A percentile compares a stretch with the other conserved stretches of the same genome.
phyloP scores from a whole-genome alignment of 1,140 invertebrate genomes.

The Achatina immaculata region DNA sequence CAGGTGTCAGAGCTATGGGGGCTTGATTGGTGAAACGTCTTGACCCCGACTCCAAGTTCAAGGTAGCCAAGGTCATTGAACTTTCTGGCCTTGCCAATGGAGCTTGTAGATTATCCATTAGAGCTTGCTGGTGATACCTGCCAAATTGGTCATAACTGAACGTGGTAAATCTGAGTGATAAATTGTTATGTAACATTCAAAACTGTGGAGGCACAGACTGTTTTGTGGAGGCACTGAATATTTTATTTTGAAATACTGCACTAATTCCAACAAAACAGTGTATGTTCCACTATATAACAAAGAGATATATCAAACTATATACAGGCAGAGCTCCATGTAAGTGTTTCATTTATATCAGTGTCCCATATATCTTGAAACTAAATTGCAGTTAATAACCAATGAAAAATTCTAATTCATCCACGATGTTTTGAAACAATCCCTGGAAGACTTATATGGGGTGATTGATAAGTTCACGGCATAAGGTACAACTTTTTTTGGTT shows the following conservation, averaged over 20 bases:
- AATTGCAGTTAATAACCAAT: no score
- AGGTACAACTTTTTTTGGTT: no score
- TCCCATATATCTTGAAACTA: no score
- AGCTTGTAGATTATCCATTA: slow-evolving; percentile 33
- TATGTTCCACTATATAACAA: no score
- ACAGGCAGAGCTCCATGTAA: no score
- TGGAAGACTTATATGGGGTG: no score
- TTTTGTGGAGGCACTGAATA: not conserved
- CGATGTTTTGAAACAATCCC: no score
- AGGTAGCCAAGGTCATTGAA: slow-evolving; percentile 50
- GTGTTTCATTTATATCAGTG: no score
- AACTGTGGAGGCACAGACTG: not conserved
- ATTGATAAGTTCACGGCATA: no score
- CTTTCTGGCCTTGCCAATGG: slow-evolving; percentile 57
- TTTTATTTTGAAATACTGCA: no score
- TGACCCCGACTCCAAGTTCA: slow-evolving; percentile 54
- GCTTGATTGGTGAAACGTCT: not conserved
- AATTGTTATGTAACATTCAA: not conserved
- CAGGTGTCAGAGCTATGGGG: slow-evolving; percentile 30
- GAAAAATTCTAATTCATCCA: no score
- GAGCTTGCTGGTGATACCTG: slow-evolving; percentile 40
- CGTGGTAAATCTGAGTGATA: not conserved
- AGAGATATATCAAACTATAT: no score
- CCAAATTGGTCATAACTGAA: slow-evolving; percentile 1
- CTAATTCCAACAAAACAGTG: not conserved